phyloP scores from a whole-genome alignment of 1,140 invertebrate species.

The Halictus rubicundus region DNA sequence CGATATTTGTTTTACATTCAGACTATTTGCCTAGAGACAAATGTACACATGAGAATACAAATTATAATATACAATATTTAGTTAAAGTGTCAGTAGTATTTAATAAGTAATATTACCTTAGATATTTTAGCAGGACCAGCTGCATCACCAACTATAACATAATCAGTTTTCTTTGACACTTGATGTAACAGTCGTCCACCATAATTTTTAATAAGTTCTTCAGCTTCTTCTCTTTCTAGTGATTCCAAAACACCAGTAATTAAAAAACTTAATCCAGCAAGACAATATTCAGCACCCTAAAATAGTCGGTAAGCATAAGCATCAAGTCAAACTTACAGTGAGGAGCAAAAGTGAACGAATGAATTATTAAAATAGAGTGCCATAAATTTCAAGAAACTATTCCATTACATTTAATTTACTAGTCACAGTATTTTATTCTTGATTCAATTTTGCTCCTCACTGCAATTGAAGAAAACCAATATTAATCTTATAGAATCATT shows the following conservation, averaged over 20 bases:
- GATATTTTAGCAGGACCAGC: constrained; percentile 90
- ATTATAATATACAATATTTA: not conserved
- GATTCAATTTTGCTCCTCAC: too few relatives aligned
- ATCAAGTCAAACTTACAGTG: too few relatives aligned
- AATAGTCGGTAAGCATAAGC: constrained; percentile 45
- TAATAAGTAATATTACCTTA: constrained; percentile 79
- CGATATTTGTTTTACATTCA: constrained; percentile 86
- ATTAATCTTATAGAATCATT: too few relatives aligned
- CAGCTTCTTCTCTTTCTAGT: constrained; percentile 90
- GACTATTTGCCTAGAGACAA: constrained; percentile 81
- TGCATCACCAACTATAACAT: constrained; percentile 91
- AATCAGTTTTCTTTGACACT: constrained; percentile 90
- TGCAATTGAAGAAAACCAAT: too few relatives aligned
- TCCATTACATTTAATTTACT: too few relatives aligned
- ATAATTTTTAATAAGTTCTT: constrained; percentile 88
- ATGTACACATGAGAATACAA: not conserved
- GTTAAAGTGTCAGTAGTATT: constrained; percentile 54
- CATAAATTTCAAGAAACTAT: too few relatives aligned
- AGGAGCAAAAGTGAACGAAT: too few relatives aligned
- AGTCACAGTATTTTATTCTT: too few relatives aligned
- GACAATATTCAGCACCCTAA: constrained; percentile 87
- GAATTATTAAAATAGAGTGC: too few relatives aligned
- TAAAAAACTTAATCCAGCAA: constrained; percentile 90
- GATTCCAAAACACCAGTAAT: constrained; percentile 94
- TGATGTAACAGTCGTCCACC: constrained; percentile 88